Conservation (phyloP, 2,888 invertebrate genomes). For the Drosophila macrothrix region DNA sequence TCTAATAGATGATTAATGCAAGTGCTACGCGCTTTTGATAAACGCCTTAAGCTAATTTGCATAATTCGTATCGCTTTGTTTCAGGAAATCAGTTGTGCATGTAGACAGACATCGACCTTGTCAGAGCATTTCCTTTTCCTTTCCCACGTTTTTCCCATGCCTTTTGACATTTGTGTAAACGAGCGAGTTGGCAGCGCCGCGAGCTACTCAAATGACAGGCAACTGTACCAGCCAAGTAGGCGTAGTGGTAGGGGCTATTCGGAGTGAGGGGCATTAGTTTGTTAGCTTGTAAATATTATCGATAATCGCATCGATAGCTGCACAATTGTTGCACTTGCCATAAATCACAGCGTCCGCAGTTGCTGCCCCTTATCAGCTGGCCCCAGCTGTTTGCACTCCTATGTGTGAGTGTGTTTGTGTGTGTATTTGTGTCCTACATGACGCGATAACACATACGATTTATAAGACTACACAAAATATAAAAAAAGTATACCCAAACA, state of each 20-base stretch:
- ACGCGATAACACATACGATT: constrained; percentile 56
- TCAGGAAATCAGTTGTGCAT: constrained; percentile 26
- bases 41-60: constrained; percentile 65
- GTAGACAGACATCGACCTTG: constrained; percentile 57
- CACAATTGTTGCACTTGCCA: constrained; percentile 64
- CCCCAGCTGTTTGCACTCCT: constrained; percentile 44
- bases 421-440: constrained; percentile 47
- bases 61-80: constrained; percentile 61
- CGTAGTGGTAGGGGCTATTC: background rate
- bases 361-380: constrained; percentile 33
- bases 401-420: background rate
- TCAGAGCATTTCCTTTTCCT: constrained; percentile 9
- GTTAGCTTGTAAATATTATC: constrained; percentile 42
- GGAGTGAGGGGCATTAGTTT: constrained; percentile 11
- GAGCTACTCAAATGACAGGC: background rate
- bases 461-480: constrained; percentile 23
- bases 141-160: constrained; percentile 40
- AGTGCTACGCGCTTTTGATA: constrained; percentile 68
- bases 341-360: constrained; percentile 60
- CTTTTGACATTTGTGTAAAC: background rate
- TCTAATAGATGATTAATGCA: constrained; percentile 73
- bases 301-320: constrained; percentile 55
- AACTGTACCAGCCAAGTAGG: constrained; percentile 21
- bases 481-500: constrained; percentile 13
- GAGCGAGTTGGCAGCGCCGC: background rate